These are phyloP conservation scores for Agriopis leucophaearia DNA, from an alignment of 2,888 invertebrate species.

Conservation along the genomic window DNA sequence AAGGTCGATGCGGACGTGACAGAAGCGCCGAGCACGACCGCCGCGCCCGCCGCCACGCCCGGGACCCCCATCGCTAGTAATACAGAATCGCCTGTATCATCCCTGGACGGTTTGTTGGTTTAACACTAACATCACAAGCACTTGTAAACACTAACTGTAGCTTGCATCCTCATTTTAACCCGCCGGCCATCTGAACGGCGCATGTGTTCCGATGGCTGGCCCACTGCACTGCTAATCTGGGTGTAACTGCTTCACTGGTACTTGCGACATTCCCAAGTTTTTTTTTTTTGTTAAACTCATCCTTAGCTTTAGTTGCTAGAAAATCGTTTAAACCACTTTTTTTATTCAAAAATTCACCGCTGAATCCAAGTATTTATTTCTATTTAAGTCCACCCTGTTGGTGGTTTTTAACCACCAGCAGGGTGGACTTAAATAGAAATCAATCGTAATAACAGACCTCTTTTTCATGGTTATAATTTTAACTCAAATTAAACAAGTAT, in stretches of 20 bases:
- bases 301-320: not conserved
- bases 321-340: not conserved
- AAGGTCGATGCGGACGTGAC: conserved; percentile 73
- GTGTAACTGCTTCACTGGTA: conserved; percentile 41
- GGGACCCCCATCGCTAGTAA: conserved; percentile 74
- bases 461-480: no score
- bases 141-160: conserved; percentile 52
- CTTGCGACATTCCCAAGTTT: not conserved
- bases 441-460: no score
- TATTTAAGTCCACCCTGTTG: no score
- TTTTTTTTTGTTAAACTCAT: not conserved
- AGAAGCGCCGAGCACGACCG: conserved; percentile 67
- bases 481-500: no score
- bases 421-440: no score
- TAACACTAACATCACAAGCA: conserved; percentile 49
- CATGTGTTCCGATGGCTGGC: conserved; percentile 31
- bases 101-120: conserved; percentile 81
- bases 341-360: no score
- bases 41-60: conserved; percentile 62
- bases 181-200: conserved; percentile 34
- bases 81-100: conserved; percentile 80
- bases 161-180: conserved; percentile 52
- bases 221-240: conserved; percentile 49
- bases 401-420: no score
- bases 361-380: no score